Evolutionary conservation across 2,113 vertebrate species (phyloP), one percentile per base, ranked within the genome.

Genomic region (Lethenteron camtschaticum): DNA sequence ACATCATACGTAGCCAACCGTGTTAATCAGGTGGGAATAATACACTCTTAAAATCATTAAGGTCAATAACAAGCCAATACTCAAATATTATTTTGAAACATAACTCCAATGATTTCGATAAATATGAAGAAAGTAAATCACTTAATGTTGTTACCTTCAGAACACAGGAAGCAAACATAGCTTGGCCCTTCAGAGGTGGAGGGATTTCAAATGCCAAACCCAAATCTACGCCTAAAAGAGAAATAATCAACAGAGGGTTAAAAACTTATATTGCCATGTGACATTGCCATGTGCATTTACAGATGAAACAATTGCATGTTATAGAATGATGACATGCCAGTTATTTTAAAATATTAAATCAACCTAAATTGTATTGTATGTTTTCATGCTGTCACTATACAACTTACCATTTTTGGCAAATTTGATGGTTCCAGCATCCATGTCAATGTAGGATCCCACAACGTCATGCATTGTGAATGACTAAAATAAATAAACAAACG

Each of bases 391-490:
- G 41, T 41, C 41, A 41, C 41, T 41, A 41, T 41, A 41, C 41
- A 70, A 57, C 74, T 75, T 76, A 90, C 94, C 92, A 68, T 95
- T 96, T 84, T 95, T 99, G 7, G 90, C 89, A 80, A 86, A 99
- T 24, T 82, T 88, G 57, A 99, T 71, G 7, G 86, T 81, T 7
- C 79, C 77, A 73, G 83, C 87, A 68, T 95, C 89, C 55, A 85
- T 57, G 75, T 96, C 92, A 70, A 95, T 63, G 60, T 87, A 95
- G 76, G 90, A 96, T 2, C 94, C 92, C 58, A 96, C 85, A 1
- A 84, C 87, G 77, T 96, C 94, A 12, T 96, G 94, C 94, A 99
- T 96, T 57, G 94, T 99, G 73, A 91, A 99, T 75, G 96, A 90
- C 94, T 99, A 66, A 1, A 74, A 74, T 41, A 70, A 72, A 66